Evolutionary conservation across 2,888 invertebrate species (phyloP).

Genomic region (Drosophila picticornis): DNA sequence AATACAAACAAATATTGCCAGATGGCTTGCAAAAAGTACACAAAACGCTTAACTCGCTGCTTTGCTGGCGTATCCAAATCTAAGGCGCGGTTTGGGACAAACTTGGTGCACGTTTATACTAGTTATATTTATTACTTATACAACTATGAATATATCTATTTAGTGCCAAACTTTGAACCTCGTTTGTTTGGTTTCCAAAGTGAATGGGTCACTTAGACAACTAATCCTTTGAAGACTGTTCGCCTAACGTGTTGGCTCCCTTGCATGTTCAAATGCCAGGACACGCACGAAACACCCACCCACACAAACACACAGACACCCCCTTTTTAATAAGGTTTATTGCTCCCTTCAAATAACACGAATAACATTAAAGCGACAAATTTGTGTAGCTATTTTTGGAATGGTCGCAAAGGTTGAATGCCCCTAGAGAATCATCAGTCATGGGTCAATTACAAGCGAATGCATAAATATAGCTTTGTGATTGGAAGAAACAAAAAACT

Average conservation of each 20-base stretch:
- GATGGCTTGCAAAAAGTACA: background rate
- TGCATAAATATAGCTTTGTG: background rate
- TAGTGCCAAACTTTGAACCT: background rate
- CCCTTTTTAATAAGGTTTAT: constrained; percentile 24
- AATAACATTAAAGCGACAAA: constrained; percentile 3
- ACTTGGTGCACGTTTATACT: background rate
- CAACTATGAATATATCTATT: background rate
- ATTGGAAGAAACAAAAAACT: background rate
- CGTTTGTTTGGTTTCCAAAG: background rate
- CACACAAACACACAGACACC: background rate
- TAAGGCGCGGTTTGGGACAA: background rate
- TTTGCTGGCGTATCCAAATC: background rate
- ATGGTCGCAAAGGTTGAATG: constrained; percentile 33
- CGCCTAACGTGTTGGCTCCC: background rate
- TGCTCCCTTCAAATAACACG: constrained; percentile 18
- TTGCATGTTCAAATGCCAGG: constrained; percentile 37
- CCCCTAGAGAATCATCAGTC: constrained; percentile 5
- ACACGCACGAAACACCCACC: background rate
- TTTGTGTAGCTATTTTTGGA: constrained; percentile 22
- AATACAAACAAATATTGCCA: background rate
- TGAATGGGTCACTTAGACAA: constrained; percentile 1
- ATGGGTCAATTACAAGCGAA: constrained; percentile 1
- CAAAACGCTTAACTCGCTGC: background rate
- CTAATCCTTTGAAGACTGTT: background rate
- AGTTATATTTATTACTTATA: background rate